Evolutionary conservation across 1,140 invertebrate genomes (phyloP).

Genomic region (Parasteatoda tepidariorum): DNA sequence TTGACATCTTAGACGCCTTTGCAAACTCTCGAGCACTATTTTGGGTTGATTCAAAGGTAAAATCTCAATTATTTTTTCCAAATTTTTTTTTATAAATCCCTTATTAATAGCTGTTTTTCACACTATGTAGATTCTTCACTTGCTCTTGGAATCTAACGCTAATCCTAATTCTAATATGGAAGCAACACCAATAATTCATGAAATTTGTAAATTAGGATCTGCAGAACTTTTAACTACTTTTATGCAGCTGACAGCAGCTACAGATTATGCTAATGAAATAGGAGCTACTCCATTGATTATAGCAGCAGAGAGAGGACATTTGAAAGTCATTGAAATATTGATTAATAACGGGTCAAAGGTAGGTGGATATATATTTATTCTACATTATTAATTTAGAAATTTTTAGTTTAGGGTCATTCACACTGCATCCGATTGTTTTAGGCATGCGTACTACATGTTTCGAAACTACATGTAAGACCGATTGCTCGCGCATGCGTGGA

Average conservation of each 20-base stretch:
- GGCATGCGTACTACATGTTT: background rate
- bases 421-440: too few relatives aligned
- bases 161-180: background rate
- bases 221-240: background rate
- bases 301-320: conserved; percentile 9
- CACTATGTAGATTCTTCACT: conserved; percentile 4
- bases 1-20: background rate
- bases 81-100: background rate
- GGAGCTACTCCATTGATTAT: conserved; percentile 12
- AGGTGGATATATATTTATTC: too few relatives aligned
- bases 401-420: background rate
- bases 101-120: background rate
- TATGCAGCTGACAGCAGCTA: background rate
- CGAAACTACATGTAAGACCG: background rate
- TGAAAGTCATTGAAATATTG: conserved; percentile 13
- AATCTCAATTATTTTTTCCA: background rate
- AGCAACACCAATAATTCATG: background rate
- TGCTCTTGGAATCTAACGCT: conserved; percentile 10
- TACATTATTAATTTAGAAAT: background rate
- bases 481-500: background rate
- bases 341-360: conserved; percentile 8
- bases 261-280: background rate
- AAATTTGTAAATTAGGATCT: background rate
- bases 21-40: background rate
- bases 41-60: conserved; percentile 8